Evolutionary conservation across 2,797 vertebrate species (phyloP).

Genomic region (Tauraco hartlaubi): DNA sequence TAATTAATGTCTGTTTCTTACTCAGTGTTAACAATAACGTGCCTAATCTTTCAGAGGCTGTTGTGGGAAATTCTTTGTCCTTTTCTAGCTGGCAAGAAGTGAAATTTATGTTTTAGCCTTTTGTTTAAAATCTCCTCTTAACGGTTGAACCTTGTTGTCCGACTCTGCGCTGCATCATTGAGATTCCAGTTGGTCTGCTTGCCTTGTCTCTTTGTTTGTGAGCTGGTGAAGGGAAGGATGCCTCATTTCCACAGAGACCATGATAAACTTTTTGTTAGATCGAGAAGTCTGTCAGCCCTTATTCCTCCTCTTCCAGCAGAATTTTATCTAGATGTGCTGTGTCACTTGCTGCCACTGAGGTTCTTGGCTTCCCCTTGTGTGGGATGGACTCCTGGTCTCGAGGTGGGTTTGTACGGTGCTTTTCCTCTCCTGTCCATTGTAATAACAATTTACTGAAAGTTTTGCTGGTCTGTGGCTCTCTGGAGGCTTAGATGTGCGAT

Average conservation of each 20-base stretch:
- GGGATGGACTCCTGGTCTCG: background rate
- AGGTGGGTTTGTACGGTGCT: background rate
- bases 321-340: background rate
- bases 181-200: background rate
- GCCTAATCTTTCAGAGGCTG: background rate
- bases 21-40: background rate
- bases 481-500: background rate
- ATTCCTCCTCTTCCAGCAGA: background rate
- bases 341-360: background rate
- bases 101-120: constrained; percentile 30
- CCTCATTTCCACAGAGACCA: constrained; percentile 17
- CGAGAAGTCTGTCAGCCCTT: background rate
- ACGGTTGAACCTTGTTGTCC: background rate
- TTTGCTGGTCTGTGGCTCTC: background rate
- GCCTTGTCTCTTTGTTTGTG: constrained; percentile 33
- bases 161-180: background rate
- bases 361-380: accelerated
- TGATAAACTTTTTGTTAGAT: background rate
- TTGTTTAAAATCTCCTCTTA: background rate
- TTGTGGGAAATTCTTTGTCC: constrained; percentile 17
- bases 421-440: background rate
- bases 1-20: constrained; percentile 67
- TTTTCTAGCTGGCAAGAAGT: background rate
- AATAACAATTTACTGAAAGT: background rate
- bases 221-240: background rate